Conservation (phyloP, 2,113 vertebrate species). For the Hippocampus zosterae region DNA sequence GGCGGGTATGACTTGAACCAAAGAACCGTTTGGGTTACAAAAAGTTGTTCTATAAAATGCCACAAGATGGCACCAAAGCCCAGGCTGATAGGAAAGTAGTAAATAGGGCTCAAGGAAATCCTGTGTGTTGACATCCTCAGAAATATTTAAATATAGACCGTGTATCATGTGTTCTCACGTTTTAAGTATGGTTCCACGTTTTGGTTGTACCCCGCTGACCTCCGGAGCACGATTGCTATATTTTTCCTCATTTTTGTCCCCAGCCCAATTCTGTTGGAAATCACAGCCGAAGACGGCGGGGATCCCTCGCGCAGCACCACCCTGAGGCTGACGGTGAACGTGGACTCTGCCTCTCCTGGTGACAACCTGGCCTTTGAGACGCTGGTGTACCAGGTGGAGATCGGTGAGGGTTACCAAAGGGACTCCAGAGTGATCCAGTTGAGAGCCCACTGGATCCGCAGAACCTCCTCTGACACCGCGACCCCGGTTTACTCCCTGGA, state of each 20-base stretch:
- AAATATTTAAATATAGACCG: too few relatives aligned
- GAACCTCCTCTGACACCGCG: neutral
- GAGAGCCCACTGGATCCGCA: slow-evolving; percentile 61
- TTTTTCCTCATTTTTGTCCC: neutral
- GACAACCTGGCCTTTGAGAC: slow-evolving; percentile 79
- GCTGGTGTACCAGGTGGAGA: slow-evolving; percentile 82
- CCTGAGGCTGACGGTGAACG: slow-evolving; percentile 65
- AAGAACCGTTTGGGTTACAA: neutral
- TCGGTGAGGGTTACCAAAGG: slow-evolving; percentile 75
- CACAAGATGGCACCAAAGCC: neutral
- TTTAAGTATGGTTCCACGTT: too few relatives aligned
- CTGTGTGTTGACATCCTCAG: too few relatives aligned
- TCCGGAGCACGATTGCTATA: too few relatives aligned
- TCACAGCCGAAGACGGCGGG: slow-evolving; percentile 80
- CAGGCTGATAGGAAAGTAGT: neutral
- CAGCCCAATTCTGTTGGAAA: slow-evolving; percentile 37
- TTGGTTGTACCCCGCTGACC: too few relatives aligned
- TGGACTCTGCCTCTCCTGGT: slow-evolving; percentile 60
- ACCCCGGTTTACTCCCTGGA: slow-evolving; percentile 69
- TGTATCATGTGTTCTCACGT: too few relatives aligned
- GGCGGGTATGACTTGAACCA: slow-evolving; percentile 36
- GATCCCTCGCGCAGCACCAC: slow-evolving; percentile 70
- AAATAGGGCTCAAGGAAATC: neutral
- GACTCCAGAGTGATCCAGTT: slow-evolving; percentile 75
- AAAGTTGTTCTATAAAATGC: neutral